phyloP scores from a whole-genome alignment of 2,797 vertebrate species.

The Melanitta fusca region DNA sequence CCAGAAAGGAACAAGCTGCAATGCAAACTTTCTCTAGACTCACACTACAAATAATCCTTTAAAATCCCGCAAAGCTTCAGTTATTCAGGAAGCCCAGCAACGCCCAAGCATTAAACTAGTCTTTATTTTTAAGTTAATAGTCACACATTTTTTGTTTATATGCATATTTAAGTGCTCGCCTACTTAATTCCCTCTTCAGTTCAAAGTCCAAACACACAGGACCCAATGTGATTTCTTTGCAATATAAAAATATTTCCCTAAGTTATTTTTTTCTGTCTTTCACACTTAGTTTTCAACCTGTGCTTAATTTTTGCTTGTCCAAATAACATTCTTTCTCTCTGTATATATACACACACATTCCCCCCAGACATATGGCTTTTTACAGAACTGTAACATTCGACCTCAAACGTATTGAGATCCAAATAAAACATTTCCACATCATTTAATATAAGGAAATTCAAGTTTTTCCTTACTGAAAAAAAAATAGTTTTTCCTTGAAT shows the following conservation, averaged over 20 bases:
- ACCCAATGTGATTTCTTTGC: neutral
- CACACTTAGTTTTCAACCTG: neutral
- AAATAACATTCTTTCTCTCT: neutral
- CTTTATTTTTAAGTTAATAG: constrained; percentile 7
- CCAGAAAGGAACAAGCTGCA: constrained; percentile 27
- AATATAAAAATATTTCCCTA: neutral
- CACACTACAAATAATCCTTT: neutral
- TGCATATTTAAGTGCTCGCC: neutral
- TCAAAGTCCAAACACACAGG: neutral
- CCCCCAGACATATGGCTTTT: neutral
- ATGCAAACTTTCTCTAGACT: constrained; percentile 23
- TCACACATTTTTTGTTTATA: neutral
- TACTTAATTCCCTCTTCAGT: neutral
- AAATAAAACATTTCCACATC: neutral
- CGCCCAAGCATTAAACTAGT: neutral
- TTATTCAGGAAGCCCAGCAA: constrained; percentile 19
- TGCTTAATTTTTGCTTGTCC: neutral
- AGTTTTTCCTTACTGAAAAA: neutral
- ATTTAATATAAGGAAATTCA: neutral
- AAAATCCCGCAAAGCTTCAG: neutral
- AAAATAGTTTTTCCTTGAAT: neutral
- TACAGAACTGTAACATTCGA: neutral
- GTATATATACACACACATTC: neutral
- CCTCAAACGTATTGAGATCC: neutral
- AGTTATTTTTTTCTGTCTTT: neutral